These are phyloP conservation scores for Oncorhynchus tshawytscha DNA, from an alignment of 2,113 vertebrate species.

Conservation along the genomic window DNA sequence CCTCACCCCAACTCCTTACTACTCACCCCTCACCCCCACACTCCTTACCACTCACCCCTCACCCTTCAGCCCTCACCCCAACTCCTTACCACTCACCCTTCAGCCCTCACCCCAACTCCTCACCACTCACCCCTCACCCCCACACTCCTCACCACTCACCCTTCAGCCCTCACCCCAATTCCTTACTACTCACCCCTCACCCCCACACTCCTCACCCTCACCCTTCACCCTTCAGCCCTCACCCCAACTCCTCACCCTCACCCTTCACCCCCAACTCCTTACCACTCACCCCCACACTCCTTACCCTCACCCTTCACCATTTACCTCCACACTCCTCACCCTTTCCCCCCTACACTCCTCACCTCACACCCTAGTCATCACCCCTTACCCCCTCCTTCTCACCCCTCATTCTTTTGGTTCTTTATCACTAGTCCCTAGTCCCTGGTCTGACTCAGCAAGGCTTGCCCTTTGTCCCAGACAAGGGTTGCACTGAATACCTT, in stretches of 20 bases:
- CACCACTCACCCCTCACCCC: background rate
- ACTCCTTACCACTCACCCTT: too few species aligned
- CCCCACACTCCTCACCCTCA: too few species aligned
- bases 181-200: background rate
- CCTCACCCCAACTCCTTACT: too few species aligned
- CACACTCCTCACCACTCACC: background rate
- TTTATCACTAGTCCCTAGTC: background rate
- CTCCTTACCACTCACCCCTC: too few species aligned
- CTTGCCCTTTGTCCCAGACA: constrained; percentile 34
- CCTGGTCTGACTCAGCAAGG: constrained; percentile 24
- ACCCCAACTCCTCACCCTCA: constrained; percentile 7
- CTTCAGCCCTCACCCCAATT: background rate
- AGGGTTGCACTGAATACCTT: constrained; percentile 66
- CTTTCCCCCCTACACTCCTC: background rate
- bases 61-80: too few species aligned
- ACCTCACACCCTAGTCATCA: background rate
- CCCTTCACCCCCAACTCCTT: constrained; percentile 1
- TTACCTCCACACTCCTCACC: too few species aligned
- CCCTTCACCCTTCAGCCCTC: too few species aligned
- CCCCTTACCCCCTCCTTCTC: constrained; percentile 12
- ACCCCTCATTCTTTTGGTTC: background rate
- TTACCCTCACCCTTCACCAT: too few species aligned
- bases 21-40: too few species aligned
- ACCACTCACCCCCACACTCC: background rate
- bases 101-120: background rate